A percentile compares a stretch with the other conserved stretches of the same genome.
These are phyloP conservation scores for Otus sunia DNA, from an alignment of 2,113 vertebrate species.

Conservation along the genomic window DNA sequence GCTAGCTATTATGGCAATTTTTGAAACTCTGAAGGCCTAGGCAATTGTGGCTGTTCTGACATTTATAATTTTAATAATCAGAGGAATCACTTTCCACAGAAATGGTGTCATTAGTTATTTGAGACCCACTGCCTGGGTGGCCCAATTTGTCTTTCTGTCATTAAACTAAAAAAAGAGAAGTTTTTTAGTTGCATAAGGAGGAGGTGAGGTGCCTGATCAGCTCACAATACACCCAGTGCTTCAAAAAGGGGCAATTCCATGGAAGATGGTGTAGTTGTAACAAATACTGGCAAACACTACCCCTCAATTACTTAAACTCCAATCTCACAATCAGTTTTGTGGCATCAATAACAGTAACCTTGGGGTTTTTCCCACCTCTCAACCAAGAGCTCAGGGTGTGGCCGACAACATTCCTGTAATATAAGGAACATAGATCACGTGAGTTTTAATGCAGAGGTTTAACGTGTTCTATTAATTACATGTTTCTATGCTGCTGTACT, in stretches of 20 bases:
- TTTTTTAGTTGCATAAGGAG: neutral
- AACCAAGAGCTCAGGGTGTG: neutral
- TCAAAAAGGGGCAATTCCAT: neutral
- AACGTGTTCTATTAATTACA: neutral
- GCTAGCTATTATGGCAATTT: slow-evolving; percentile 14
- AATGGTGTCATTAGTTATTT: neutral
- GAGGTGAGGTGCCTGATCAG: neutral
- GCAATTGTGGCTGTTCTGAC: slow-evolving; percentile 19
- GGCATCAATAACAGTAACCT: neutral
- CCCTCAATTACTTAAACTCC: neutral
- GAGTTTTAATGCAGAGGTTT: neutral
- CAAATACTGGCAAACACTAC: neutral
- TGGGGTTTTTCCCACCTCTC: neutral
- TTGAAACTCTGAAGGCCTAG: neutral
- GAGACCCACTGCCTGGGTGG: neutral
- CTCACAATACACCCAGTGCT: neutral
- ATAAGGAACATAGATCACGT: neutral
- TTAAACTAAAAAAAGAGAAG: neutral
- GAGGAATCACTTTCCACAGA: slow-evolving; percentile 1
- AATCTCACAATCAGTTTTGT: neutral
- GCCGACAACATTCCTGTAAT: neutral
- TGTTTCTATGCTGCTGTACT: neutral
- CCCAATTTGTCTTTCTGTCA: neutral
- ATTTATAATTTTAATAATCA: slow-evolving; percentile 22
- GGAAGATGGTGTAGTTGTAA: neutral